Conservation (phyloP, 2,113 vertebrate genomes). For the Alethe castanea region DNA sequence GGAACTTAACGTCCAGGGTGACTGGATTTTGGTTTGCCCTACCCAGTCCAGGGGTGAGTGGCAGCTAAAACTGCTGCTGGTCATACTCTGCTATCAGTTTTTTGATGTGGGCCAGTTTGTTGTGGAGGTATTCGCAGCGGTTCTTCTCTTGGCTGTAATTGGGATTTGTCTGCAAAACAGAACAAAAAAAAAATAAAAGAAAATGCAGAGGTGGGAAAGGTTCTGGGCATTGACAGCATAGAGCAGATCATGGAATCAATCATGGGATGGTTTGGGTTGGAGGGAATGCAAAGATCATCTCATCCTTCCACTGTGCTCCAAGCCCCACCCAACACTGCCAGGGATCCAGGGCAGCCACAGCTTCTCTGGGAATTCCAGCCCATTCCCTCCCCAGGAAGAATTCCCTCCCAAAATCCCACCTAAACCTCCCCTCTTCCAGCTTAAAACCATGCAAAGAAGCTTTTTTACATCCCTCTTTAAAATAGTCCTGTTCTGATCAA, state of each 20-base stretch:
- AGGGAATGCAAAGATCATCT: too few species aligned
- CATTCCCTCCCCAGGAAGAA: not conserved
- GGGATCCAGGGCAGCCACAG: not conserved
- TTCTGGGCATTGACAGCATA: not conserved
- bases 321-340: not conserved
- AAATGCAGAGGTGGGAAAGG: not conserved
- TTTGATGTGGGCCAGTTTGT: slow-evolving; percentile 98
- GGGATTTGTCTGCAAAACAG: slow-evolving; percentile 85
- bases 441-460: not conserved
- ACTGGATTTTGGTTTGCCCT: slow-evolving; percentile 5
- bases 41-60: slow-evolving; percentile 53
- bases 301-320: not conserved
- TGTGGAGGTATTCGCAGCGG: slow-evolving; percentile 98
- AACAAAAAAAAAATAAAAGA: not conserved
- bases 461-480: not conserved
- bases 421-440: not conserved
- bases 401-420: not conserved
- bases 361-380: not conserved
- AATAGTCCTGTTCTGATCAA: rapidly evolving
- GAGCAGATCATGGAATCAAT: rapidly evolving
- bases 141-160: slow-evolving; percentile 97
- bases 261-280: not conserved
- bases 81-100: slow-evolving; percentile 95
- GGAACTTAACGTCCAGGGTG: slow-evolving; percentile 11
- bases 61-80: slow-evolving; percentile 89